Percentiles rank a stretch among this genome's conserved stretches.
Conservation (phyloP, 2,888 invertebrate species). For the Amaurobius ferox region DNA sequence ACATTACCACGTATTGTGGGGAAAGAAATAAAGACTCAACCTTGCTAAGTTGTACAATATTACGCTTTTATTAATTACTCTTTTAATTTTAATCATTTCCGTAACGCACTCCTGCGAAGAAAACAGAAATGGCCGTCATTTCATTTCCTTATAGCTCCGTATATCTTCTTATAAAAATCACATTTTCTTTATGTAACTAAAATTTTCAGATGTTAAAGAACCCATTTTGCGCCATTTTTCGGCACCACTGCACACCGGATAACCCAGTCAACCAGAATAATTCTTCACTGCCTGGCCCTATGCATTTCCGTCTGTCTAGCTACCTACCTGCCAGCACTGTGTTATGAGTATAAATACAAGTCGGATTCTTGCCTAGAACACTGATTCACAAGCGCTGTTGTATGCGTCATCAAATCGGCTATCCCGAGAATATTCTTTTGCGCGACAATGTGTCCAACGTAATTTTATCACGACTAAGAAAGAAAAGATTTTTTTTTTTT, state of each 20-base stretch:
- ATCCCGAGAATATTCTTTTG: too few species aligned
- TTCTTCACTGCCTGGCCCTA: slow-evolving; percentile 6
- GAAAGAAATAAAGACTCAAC: too few species aligned
- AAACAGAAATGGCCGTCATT: too few species aligned
- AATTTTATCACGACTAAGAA: too few species aligned
- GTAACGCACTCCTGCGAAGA: too few species aligned
- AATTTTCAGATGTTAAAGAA: slow-evolving; percentile 9
- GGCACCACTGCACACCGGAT: slow-evolving; percentile 16
- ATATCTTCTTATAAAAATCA: not conserved
- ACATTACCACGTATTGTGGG: too few species aligned
- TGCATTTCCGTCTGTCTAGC: not conserved
- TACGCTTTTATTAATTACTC: too few species aligned
- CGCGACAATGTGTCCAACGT: too few species aligned
- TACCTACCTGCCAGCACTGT: not conserved
- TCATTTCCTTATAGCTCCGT: not conserved
- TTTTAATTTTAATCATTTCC: too few species aligned
- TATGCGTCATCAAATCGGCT: too few species aligned
- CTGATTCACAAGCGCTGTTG: not conserved
- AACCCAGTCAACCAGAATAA: slow-evolving; percentile 20
- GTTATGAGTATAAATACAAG: not conserved
- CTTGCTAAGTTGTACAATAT: too few species aligned
- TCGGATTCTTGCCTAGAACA: not conserved
- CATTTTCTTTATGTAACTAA: slow-evolving; percentile 4
- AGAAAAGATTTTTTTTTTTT: too few species aligned
- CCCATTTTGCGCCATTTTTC: not conserved